Evolutionary conservation across 2,113 vertebrate genomes (phyloP).

Genomic region (Tenrec ecaudatus): DNA sequence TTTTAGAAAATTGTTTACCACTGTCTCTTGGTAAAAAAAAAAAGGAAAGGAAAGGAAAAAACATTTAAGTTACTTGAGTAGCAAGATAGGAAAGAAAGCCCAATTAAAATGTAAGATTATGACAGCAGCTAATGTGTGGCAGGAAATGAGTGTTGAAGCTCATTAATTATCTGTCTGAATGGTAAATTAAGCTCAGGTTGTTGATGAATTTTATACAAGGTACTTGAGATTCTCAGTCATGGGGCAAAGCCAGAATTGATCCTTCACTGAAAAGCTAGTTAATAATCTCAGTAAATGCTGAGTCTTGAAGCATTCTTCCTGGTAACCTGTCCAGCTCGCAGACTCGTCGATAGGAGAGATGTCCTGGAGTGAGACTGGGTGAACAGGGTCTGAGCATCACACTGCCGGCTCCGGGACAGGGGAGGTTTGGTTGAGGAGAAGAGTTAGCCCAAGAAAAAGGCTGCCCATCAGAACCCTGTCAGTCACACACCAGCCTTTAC

Average conservation of each 20-base stretch:
- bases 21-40: neutral
- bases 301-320: neutral
- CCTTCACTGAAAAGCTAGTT: conserved; percentile 53
- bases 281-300: neutral
- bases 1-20: neutral
- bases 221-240: conserved; percentile 48
- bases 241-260: conserved; percentile 27
- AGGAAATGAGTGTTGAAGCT: conserved; percentile 66
- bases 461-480: neutral
- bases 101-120: conserved; percentile 78
- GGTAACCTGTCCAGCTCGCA: neutral
- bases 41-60: neutral
- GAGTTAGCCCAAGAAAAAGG: neutral
- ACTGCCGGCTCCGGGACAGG: too few species aligned
- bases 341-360: too few species aligned
- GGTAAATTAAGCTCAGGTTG: conserved; percentile 67
- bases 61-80: conserved; percentile 63
- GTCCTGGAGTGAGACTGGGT: neutral
- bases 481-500: neutral
- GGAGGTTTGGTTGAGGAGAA: neutral
- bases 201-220: conserved; percentile 58
- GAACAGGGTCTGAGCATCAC: neutral
- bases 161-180: conserved; percentile 79
- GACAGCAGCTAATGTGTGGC: conserved; percentile 63
- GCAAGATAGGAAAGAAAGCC: conserved; percentile 69